These are phyloP conservation scores for Fragum fragum DNA, from an alignment of 2,888 invertebrate species.

Conservation along the genomic window DNA sequence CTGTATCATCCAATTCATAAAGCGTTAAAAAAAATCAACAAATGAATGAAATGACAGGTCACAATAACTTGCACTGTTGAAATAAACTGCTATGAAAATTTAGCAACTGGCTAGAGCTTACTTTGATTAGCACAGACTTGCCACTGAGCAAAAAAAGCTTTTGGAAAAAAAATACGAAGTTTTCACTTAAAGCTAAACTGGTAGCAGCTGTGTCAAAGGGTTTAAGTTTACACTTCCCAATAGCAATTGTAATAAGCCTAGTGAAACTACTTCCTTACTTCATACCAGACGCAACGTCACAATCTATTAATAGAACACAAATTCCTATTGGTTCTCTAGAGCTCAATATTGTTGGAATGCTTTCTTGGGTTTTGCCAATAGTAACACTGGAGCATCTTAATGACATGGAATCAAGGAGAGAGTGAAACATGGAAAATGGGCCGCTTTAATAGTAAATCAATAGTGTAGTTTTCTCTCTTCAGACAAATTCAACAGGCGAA, in stretches of 20 bases:
- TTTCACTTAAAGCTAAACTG: not conserved
- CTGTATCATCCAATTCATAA: not conserved
- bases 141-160: not conserved
- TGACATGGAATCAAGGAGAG: constrained; percentile 24
- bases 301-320: constrained; percentile 51
- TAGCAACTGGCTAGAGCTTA: not conserved
- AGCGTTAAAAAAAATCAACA: constrained; percentile 27
- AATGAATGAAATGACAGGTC: constrained; percentile 7
- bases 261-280: constrained; percentile 43
- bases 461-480: constrained; percentile 23
- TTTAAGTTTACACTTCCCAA: constrained; percentile 31
- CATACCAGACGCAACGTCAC: constrained; percentile 62
- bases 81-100: not conserved
- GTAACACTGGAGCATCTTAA: constrained; percentile 29
- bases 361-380: constrained; percentile 45
- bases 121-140: not conserved
- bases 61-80: not conserved
- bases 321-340: constrained; percentile 32
- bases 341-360: constrained; percentile 34
- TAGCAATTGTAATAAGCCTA: constrained; percentile 34
- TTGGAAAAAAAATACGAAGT: not conserved
- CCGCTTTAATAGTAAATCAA: constrained; percentile 35
- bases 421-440: constrained; percentile 32
- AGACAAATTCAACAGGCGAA: constrained; percentile 36
- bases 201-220: constrained; percentile 26